Evolutionary conservation across 2,888 invertebrate genomes (phyloP).

Genomic region (Lasius fuliginosus): DNA sequence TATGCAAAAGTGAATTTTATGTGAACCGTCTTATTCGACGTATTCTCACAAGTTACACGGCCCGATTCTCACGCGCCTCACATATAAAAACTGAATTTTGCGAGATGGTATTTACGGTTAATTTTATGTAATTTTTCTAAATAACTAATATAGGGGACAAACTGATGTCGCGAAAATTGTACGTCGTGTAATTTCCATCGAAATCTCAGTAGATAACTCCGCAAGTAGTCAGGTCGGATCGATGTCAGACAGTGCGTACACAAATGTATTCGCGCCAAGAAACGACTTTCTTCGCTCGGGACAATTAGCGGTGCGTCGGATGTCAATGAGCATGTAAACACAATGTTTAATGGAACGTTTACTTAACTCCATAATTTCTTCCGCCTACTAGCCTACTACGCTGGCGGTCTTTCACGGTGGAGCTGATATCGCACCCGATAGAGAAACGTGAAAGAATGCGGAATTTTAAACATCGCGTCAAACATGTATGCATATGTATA

Average conservation of each 20-base stretch:
- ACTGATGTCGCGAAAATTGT: slow-evolving; percentile 20
- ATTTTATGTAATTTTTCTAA: slow-evolving; percentile 33
- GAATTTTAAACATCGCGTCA: slow-evolving; percentile 1
- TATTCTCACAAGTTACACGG: slow-evolving; percentile 54
- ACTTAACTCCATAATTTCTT: slow-evolving; percentile 42
- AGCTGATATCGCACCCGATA: neutral
- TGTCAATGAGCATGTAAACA: slow-evolving; percentile 52
- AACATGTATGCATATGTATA: neutral
- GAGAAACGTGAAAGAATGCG: slow-evolving; percentile 35
- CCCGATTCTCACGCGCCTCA: slow-evolving; percentile 48
- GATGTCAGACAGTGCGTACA: slow-evolving; percentile 4
- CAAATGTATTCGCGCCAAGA: neutral
- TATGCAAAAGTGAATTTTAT: slow-evolving; percentile 65
- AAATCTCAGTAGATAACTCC: neutral
- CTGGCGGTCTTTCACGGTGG: neutral
- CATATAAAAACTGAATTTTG: slow-evolving; percentile 13
- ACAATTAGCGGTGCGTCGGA: slow-evolving; percentile 35
- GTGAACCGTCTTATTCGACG: slow-evolving; percentile 28
- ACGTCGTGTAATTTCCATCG: neutral
- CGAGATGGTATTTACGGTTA: neutral
- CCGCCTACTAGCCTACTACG: slow-evolving; percentile 42
- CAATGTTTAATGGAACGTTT: slow-evolving; percentile 29
- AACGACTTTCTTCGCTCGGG: slow-evolving; percentile 53
- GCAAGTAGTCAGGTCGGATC: neutral
- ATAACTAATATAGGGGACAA: neutral